phyloP scores from a whole-genome alignment of 2,113 vertebrate species.

The Corvus cornix region DNA sequence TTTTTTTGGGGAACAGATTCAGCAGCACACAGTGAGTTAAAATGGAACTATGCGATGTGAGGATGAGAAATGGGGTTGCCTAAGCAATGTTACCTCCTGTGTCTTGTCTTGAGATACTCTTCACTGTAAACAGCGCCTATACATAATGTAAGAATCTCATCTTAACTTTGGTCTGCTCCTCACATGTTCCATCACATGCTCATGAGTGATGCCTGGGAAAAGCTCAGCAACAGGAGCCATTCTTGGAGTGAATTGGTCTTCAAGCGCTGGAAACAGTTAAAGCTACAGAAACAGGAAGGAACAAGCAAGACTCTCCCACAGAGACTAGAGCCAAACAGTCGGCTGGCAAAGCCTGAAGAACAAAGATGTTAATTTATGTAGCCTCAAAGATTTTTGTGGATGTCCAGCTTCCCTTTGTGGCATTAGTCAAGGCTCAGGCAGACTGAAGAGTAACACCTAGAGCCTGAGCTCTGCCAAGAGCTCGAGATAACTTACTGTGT shows the following conservation, averaged over 20 bases:
- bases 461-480: not conserved
- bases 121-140: rapidly evolving
- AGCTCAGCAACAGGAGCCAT: not conserved
- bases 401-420: not conserved
- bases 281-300: not conserved
- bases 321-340: not conserved
- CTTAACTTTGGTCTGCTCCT: not conserved
- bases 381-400: not conserved
- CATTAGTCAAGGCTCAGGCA: not conserved
- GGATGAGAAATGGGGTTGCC: not conserved
- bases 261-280: not conserved
- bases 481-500: not conserved
- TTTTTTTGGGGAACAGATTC: not conserved
- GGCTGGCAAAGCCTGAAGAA: not conserved
- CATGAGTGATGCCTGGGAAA: not conserved
- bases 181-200: not conserved
- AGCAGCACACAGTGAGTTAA: not conserved
- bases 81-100: not conserved
- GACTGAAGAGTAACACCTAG: not conserved
- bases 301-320: not conserved
- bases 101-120: not conserved
- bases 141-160: not conserved
- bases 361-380: not conserved
- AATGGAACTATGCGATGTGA: not conserved
- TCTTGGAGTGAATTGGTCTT: not conserved